Evolutionary conservation across 2,113 vertebrate species (phyloP), one percentile per base, ranked within the genome.

Genomic region (Pyrgilauda ruficollis): DNA sequence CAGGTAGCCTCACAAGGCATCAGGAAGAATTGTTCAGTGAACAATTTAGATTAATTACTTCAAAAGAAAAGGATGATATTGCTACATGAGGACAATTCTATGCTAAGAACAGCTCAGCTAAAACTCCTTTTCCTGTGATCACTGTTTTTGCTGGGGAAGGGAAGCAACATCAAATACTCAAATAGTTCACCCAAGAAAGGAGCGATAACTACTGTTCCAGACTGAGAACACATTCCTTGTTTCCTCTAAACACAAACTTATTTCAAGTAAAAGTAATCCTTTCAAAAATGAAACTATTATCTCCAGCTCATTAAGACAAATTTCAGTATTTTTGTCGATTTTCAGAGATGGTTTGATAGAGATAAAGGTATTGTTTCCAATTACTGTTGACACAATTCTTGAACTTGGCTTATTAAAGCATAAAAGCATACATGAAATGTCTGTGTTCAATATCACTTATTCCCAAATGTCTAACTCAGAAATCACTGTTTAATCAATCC

Each of bases 401-500:
- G 67, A 96, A 92, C 43, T 28, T 85, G 70, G 58, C 20, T 79
- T 92, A 80, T 27, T 2, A 8, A 93, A 87, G 70, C 44, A 83
- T 47, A 52, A 89, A 83, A 80, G 64, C 0, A 3, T 52, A 59
- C 31, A 39, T 30, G 20, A 80, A 79, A 69, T 7, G 2, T 55
- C 39, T 75, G 31, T 52, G 84, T 66, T 91, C 69, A 3, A 41
- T 80, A 88, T 41, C 26, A 84, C 50, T 94, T 96, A 80, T 85
- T 95, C 84, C 41, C 63, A 89, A 27, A 74, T 78, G 74, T 62
- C 74, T 84, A 80, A 75, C 53, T 89, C 69, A 66, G 70, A 91
- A 96, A 84, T 87, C 72, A 69, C 52, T 70, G 62, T 58, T 92
- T 90, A 93, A 91, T 92, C 94, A 94, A 94, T 94, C 44, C 69